phyloP scores from a whole-genome alignment of 2,113 vertebrate species.

The Psilopsiagon aymara region DNA sequence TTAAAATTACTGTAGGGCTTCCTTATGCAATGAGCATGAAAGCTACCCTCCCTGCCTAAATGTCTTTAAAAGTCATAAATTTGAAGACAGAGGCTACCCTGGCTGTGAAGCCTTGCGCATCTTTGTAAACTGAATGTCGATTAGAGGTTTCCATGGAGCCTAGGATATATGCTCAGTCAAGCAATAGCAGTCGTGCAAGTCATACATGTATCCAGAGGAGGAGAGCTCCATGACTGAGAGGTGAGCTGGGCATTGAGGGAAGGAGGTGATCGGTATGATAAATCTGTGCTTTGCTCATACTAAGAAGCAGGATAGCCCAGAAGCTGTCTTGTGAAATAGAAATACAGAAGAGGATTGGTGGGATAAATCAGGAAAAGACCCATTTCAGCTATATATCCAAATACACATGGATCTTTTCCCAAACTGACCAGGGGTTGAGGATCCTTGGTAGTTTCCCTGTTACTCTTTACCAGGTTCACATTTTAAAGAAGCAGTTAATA shows the following conservation, averaged over 20 bases:
- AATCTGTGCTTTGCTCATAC: not conserved
- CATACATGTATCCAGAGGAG: not conserved
- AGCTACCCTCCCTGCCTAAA: not conserved
- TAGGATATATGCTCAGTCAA: not conserved
- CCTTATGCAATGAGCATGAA: not conserved
- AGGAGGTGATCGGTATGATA: not conserved
- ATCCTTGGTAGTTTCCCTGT: not conserved
- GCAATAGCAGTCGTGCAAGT: not conserved
- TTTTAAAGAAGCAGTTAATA: not conserved
- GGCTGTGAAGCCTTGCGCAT: not conserved
- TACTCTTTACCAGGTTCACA: not conserved
- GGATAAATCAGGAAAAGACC: not conserved
- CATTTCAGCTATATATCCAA: not conserved
- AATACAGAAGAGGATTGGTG: not conserved
- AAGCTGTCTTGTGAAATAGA: not conserved
- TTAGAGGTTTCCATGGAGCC: not conserved
- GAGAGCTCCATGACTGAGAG: not conserved
- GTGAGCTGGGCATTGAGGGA: not conserved
- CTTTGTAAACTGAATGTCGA: not conserved
- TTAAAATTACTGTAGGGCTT: not conserved
- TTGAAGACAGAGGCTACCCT: not conserved
- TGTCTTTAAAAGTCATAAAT: not conserved
- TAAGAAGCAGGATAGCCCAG: not conserved
- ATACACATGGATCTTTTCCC: fast-evolving
- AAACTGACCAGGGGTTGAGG: not conserved